Conservation (phyloP, 2,797 vertebrate genomes). For the Lagorchestes hirsutus region DNA sequence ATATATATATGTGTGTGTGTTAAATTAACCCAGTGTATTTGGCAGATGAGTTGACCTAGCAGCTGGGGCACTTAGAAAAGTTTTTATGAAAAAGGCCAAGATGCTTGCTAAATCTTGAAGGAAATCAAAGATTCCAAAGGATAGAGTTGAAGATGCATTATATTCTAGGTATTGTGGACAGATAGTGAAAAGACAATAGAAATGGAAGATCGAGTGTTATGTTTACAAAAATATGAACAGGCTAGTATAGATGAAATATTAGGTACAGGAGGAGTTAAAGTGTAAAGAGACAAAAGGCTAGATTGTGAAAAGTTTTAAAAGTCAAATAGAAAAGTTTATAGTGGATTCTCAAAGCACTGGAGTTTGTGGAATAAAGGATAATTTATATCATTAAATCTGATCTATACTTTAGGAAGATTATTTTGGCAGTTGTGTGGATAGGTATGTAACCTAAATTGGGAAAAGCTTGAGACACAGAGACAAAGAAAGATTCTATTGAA, state of each 20-base stretch:
- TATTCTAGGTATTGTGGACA: not conserved
- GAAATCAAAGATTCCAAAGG: not conserved
- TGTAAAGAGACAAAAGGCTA: not conserved
- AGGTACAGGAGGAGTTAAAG: not conserved
- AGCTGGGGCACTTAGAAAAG: not conserved
- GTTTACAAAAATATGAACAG: not conserved
- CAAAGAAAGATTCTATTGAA: not conserved
- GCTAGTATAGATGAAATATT: not conserved
- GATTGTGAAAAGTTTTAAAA: not conserved
- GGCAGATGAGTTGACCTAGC: not conserved
- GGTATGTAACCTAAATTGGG: not conserved
- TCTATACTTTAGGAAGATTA: not conserved
- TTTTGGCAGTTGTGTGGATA: not conserved
- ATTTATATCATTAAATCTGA: not conserved
- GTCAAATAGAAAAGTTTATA: not conserved
- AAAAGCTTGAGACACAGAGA: not conserved
- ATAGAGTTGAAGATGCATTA: not conserved
- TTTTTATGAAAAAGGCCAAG: not conserved
- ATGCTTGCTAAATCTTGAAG: not conserved
- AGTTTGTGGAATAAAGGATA: not conserved
- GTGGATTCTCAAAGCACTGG: not conserved
- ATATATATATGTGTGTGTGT: no score
- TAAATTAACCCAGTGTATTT: not conserved
- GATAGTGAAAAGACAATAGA: not conserved
- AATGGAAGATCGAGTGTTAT: not conserved